A percentile compares a stretch with the other conserved stretches of the same genome.
Evolutionary conservation across 2,797 vertebrate species (phyloP).

Genomic region (Phrynocephalus guinanensis): DNA sequence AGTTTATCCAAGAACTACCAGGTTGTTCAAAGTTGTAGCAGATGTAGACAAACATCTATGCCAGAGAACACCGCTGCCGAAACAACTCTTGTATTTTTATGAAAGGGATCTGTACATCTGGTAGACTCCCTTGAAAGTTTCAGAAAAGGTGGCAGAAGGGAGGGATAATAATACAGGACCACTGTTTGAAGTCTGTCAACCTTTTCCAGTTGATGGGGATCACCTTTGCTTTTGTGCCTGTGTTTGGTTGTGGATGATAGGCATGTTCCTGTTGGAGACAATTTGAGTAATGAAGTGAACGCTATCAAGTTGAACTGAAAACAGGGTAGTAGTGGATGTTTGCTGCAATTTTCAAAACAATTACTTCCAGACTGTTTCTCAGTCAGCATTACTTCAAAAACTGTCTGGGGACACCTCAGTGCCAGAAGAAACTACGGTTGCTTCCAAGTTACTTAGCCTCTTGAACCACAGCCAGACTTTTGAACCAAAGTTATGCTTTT

Average conservation of each 20-base stretch:
- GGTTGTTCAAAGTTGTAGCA: slow-evolving; percentile 48
- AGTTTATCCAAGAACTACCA: slow-evolving; percentile 43
- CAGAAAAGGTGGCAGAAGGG: slow-evolving; percentile 30
- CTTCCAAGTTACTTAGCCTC: not conserved
- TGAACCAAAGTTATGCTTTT: slow-evolving; percentile 20
- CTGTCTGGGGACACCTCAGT: not conserved
- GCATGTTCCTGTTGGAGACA: slow-evolving; percentile 4
- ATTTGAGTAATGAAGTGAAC: slow-evolving; percentile 18
- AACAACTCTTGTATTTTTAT: slow-evolving; percentile 29
- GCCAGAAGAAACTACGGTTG: not conserved
- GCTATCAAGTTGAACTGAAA: not conserved
- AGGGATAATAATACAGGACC: not conserved
- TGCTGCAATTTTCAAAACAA: not conserved
- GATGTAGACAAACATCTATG: slow-evolving; percentile 35
- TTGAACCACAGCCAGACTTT: not conserved
- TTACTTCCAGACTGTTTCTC: not conserved
- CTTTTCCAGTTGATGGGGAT: not conserved
- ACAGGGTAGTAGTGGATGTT: not conserved
- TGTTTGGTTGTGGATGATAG: not conserved
- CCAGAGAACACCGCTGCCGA: slow-evolving; percentile 4
- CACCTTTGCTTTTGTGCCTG: not conserved
- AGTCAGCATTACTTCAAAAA: not conserved
- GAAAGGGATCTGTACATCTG: slow-evolving; percentile 45
- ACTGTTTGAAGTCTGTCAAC: slow-evolving; percentile 29
- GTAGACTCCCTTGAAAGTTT: slow-evolving; percentile 36